Base-by-base conservation (phyloP, 2,113 vertebrate genomes). In the Nansenia antarctica region DNA sequence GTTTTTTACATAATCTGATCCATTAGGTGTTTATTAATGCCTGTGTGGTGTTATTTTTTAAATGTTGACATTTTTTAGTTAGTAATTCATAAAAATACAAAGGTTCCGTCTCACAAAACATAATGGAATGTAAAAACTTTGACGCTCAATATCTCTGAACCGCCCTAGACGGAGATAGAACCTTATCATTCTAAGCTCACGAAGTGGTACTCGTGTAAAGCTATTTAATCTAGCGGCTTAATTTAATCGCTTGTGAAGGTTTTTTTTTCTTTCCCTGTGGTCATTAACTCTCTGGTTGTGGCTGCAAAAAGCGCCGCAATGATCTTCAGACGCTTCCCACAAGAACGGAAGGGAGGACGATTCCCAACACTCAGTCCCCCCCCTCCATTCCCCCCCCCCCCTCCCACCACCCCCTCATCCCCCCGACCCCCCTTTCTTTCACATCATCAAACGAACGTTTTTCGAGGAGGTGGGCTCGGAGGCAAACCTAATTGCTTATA, bases 401-500 rank as follows among this genome's bases (percentile, higher is more conserved):
- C 42, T 35, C 45, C 20, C 49, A 32, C 20, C 42, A n/a, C 47
- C 57, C 20, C 59, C 29, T 32, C 30, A 31, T 57, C 60, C 27
- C 32, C 68, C 52, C 60, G 22, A 7, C 26, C 9, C 14, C 26
- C 53, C 35, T 62, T 52, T 62, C 62, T 79, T 83, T 82, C 59
- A 42, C 80, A 85, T 88, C 79, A 83, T 83, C 79, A 79, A 85
- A 82, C 72, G 47, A 77, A 34, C 58, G 59, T 87, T 82, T n/a
- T 82, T 65, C 67, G 67, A 69, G 74, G 67, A 69, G 74, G 77
- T 67, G 73, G 71, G 65, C 76, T 76, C 55, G 66, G 58, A 70
- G 63, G 67, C 70, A 73, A 35, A 78, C 60, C 70, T 89, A 84
- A 89, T 85, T 86, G 79, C 76, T 85, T 67, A 39, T 85, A 85